A percentile compares a stretch with the other conserved stretches of the same genome.
Conservation (phyloP, 92 coral and sea anemone species). For the Plumapathes pennacea region DNA sequence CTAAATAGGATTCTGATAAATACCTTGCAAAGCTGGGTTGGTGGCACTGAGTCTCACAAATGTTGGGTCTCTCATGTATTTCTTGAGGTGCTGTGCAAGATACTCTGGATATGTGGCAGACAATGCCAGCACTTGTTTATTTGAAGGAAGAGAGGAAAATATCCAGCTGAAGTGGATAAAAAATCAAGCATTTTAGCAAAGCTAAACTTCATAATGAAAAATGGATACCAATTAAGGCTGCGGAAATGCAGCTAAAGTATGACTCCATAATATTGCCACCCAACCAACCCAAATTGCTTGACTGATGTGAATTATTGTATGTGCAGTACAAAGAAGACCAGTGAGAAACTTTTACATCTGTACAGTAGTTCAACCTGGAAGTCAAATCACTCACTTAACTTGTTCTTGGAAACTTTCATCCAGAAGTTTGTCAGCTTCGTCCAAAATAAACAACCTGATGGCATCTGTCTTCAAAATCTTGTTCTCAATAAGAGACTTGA, state of each 20-base stretch:
- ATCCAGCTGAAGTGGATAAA: slow-evolving; percentile 99
- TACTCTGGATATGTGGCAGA: slow-evolving; percentile 98
- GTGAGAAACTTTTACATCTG: not conserved
- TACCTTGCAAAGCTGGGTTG: slow-evolving; percentile 91
- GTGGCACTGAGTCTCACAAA: slow-evolving; percentile 93
- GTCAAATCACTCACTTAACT: slow-evolving; percentile 62
- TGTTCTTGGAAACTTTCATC: slow-evolving; percentile 94
- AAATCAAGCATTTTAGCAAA: too few species aligned
- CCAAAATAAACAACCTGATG: slow-evolving; percentile 84
- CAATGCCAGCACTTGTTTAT: slow-evolving; percentile 95
- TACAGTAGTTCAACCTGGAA: not conserved
- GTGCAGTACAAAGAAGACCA: not conserved
- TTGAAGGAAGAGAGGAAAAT: slow-evolving; percentile 82
- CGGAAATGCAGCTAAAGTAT: too few species aligned
- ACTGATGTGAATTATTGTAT: too few species aligned
- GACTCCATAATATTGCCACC: too few species aligned
- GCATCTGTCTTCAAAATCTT: slow-evolving; percentile 76
- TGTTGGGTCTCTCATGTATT: slow-evolving; percentile 97
- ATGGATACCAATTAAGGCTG: too few species aligned
- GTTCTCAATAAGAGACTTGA: slow-evolving; percentile 86
- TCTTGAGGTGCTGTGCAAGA: slow-evolving; percentile 82
- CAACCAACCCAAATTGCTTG: too few species aligned
- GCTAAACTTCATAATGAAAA: too few species aligned
- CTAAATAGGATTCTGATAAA: too few species aligned
- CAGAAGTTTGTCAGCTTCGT: slow-evolving; percentile 95